Base-by-base conservation (phyloP, 2,888 invertebrate species). In the Arge pagana region DNA sequence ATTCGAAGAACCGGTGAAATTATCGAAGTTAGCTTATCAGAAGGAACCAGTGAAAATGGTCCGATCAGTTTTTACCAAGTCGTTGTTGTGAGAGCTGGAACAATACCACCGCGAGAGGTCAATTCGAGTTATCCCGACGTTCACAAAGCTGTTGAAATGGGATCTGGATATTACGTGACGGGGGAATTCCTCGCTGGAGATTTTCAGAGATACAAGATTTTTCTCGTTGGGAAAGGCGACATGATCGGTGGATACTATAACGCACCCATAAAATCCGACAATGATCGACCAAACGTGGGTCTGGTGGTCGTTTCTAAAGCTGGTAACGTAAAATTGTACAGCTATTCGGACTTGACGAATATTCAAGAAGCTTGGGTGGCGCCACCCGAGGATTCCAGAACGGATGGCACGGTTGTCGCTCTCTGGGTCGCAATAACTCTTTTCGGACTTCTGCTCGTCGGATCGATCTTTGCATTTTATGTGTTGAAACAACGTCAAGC, bases 111-210 rank as follows among this genome's bases (percentile, higher is more conserved):
- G 83, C 57, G 78, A 77, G 50, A 82, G 83, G 26, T 81, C 80
- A 45, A 79, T 87, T 11, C 82, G 82, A n/a, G 57, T 8, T 71
- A 68, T 41, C 53, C 61, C 3, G 83, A 86, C 66, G 87, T 85
- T 76, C 77, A 84, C 51, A 82, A 83, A 63, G 87, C 94, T 0
- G 78, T 78, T 45, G 81, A 83, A 33, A 83, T 87, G 55, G 88
- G 86, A 1, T 72, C 86, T 3, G 85, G 86, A 2, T 93, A 90
- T 71, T 95, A 95, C 68, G 86, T 94, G 23, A 83, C 92, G 4
- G 94, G 90, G 0, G 89, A 92, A 73, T 77, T 95, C 54, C 82
- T 84, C 49, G 85, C 87, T 16, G 81, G 84, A 59, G 83, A 77
- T 58, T 71, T 64, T 59, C 48, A 66, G 0, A 64, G 57, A 23